Evolutionary conservation across 2,888 invertebrate species (phyloP).

Genomic region (Cephus sareptanus): DNA sequence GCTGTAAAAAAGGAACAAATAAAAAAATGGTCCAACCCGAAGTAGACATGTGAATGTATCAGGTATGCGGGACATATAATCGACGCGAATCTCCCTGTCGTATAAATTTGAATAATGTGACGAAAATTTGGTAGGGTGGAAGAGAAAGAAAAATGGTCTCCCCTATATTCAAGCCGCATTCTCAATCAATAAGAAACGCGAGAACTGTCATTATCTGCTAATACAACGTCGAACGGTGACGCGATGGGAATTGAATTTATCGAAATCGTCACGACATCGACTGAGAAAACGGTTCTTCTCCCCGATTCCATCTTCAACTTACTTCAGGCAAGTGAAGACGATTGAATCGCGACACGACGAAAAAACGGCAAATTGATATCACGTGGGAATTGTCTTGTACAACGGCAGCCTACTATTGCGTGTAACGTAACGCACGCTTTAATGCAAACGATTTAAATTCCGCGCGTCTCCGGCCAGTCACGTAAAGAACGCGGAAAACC

Average conservation of each 20-base stretch:
- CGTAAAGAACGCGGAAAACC: neutral
- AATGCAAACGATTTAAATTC: neutral
- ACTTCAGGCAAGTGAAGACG: neutral
- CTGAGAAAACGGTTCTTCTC: neutral
- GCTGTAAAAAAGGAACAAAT: neutral
- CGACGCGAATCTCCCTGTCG: neutral
- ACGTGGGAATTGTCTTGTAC: neutral
- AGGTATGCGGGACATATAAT: neutral
- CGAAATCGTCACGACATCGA: neutral
- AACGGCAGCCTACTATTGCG: neutral
- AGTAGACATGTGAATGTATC: neutral
- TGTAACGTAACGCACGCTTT: neutral
- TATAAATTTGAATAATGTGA: neutral
- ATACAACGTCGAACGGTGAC: neutral
- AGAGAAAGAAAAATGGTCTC: neutral
- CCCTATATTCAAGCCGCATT: neutral
- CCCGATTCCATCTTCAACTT: neutral
- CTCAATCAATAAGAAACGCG: neutral
- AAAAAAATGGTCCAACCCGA: neutral
- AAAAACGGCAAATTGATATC: neutral
- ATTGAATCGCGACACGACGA: neutral
- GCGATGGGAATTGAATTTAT: neutral
- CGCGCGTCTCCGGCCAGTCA: neutral
- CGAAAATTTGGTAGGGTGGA: neutral
- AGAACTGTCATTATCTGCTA: neutral